phyloP scores from a whole-genome alignment of 1,140 invertebrate species.

The Sinonovacula constricta region DNA sequence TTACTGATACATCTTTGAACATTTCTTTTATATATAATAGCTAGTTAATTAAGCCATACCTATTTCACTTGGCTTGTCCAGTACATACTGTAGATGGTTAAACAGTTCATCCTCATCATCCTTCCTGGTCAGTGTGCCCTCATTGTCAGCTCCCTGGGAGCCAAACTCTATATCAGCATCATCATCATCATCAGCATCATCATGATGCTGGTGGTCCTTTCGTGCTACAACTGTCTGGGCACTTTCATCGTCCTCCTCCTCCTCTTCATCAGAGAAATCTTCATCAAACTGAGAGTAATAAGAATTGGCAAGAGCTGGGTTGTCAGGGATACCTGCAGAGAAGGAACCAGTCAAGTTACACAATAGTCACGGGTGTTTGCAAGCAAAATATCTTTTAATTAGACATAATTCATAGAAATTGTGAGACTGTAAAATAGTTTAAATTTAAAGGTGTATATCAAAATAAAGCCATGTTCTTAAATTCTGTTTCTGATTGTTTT shows the following conservation, averaged over 20 bases:
- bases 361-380: too few relatives aligned
- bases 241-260: conserved; percentile 57
- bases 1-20: too few relatives aligned
- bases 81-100: conserved; percentile 68
- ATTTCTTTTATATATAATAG: too few relatives aligned
- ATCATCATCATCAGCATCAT: conserved; percentile 36
- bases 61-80: conserved; percentile 61
- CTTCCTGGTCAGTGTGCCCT: conserved; percentile 54
- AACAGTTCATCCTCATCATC: conserved; percentile 72
- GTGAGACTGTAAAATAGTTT: too few relatives aligned
- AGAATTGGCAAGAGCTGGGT: conserved; percentile 74
- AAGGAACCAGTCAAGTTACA: too few relatives aligned
- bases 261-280: conserved; percentile 54
- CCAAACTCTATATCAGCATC: conserved; percentile 53
- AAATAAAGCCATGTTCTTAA: too few relatives aligned
- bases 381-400: too few relatives aligned
- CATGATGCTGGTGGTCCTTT: conserved; percentile 35
- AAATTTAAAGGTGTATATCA: too few relatives aligned
- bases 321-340: conserved; percentile 76
- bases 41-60: too few relatives aligned
- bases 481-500: too few relatives aligned
- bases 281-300: conserved; percentile 78
- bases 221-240: conserved; percentile 44
- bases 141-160: conserved; percentile 48
- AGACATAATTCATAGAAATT: too few relatives aligned